Evolutionary conservation across 2,797 vertebrate species (phyloP), one percentile per base, ranked within the genome.

Genomic region (Dromococcyx pavoninus): DNA sequence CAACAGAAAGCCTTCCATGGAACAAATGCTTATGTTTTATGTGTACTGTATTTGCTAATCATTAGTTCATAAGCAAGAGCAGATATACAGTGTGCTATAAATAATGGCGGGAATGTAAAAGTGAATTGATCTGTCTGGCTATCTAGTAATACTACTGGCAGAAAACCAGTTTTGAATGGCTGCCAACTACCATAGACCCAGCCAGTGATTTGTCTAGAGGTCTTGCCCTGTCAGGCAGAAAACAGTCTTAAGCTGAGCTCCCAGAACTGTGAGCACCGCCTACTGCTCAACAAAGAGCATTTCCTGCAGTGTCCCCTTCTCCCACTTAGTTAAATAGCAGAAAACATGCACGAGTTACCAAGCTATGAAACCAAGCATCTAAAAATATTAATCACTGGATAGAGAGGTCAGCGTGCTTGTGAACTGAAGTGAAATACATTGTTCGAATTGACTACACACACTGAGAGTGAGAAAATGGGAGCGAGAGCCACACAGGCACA

Each of bases 41-140:
- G 97, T 98, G 97, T 97, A 97, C 97, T 98, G 97, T 98, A 98
- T 98, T 98, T 98, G 98, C 98, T 98, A 98, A 98, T 98, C 97
- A 98, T 98, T 98, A 97, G 98, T 98, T 98, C 97, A 97, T 98
- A 98, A 98, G 98, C 97, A 98, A 98, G 98, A 98, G 96, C 96
- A 98, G 98, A 98, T 98, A 98, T 97, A 98, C 97, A 96, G 97
- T 85, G 95, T 91, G 96, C 98, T 98, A 98, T 98, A 98, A 98
- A 98, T 98, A 98, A 98, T 97, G 97, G 97, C 94, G 96, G 98
- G 98, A 97, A 97, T 97, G 97, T 98, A 98, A 97, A 98, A 98
- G 98, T 97, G 98, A 98, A 98, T 98, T 98, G 98, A 98, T 99
- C 98, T 98, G 98, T 98, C 98, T 98, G 98, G 98, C 98, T 97